Conservation (phyloP, 2,797 vertebrate genomes). For the Vireo griseus region DNA sequence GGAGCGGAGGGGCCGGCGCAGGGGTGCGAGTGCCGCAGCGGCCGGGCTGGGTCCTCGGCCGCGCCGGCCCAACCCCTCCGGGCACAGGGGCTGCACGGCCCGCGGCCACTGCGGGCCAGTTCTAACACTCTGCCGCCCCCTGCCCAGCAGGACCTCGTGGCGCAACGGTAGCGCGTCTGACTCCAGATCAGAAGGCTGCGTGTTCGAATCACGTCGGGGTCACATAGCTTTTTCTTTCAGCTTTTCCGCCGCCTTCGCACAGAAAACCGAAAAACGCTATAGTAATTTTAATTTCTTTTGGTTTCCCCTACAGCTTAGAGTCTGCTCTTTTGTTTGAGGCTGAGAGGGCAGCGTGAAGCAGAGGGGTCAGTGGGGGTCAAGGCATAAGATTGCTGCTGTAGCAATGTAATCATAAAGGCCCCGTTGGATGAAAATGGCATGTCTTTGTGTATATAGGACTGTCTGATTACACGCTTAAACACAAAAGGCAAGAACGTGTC, state of each 20-base stretch:
- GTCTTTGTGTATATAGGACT: background rate
- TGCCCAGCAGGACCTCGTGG: slow-evolving; percentile 72
- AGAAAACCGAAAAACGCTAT: fast-evolving
- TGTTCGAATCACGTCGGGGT: slow-evolving; percentile 86
- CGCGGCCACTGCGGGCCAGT: fast-evolving
- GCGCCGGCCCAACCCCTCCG: fast-evolving
- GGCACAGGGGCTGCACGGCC: fast-evolving
- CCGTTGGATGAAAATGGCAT: fast-evolving
- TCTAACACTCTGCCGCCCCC: fast-evolving
- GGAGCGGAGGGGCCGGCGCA: too few species aligned
- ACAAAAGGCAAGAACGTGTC: background rate
- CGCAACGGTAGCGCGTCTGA: slow-evolving; percentile 72
- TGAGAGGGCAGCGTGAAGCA: too few species aligned
- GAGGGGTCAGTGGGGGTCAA: background rate
- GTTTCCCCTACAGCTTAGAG: fast-evolving
- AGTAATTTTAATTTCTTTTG: fast-evolving
- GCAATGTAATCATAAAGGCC: too few species aligned
- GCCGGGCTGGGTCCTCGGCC: fast-evolving
- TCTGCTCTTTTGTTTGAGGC: background rate
- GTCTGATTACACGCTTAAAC: fast-evolving
- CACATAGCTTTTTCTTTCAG: fast-evolving
- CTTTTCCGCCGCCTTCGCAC: fast-evolving
- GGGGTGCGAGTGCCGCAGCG: fast-evolving
- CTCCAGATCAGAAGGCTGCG: slow-evolving; percentile 79
- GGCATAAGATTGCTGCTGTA: too few species aligned